Conservation (phyloP, 2,113 vertebrate genomes). For the Hyla sarda region DNA sequence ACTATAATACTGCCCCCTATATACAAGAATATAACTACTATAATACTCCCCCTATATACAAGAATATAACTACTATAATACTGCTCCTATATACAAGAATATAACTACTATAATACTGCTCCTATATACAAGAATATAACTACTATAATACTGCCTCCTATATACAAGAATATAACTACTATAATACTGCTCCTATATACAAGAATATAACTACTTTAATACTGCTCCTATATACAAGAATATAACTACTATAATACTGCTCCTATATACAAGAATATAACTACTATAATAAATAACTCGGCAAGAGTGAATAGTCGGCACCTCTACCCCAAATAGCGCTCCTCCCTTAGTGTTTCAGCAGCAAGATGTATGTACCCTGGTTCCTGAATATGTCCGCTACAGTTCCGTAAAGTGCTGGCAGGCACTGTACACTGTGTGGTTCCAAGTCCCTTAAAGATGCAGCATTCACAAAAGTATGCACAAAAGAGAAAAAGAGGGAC, state of each 20-base stretch:
- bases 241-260: too few species aligned
- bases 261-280: background rate
- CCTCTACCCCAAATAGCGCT: too few species aligned
- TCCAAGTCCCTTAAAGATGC: too few species aligned
- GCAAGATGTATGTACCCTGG: too few species aligned
- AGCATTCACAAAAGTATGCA: too few species aligned
- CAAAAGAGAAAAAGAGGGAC: too few species aligned
- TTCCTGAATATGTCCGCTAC: too few species aligned
- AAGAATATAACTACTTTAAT: slow-evolving; percentile 1
- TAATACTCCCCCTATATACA: background rate
- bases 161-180: background rate
- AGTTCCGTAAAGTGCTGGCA: too few species aligned
- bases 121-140: background rate
- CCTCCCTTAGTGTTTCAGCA: too few species aligned
- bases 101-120: background rate
- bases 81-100: background rate
- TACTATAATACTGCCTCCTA: background rate
- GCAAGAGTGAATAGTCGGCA: too few species aligned
- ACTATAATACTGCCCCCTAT: background rate
- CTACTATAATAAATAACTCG: slow-evolving; percentile 2
- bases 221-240: background rate
- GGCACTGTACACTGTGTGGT: too few species aligned
- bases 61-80: background rate
- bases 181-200: slow-evolving; percentile 7
- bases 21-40: background rate